A percentile compares a stretch with the other conserved stretches of the same genome.
These are phyloP conservation scores for Mobula birostris DNA, from an alignment of 2,113 vertebrate species.

Conservation along the genomic window DNA sequence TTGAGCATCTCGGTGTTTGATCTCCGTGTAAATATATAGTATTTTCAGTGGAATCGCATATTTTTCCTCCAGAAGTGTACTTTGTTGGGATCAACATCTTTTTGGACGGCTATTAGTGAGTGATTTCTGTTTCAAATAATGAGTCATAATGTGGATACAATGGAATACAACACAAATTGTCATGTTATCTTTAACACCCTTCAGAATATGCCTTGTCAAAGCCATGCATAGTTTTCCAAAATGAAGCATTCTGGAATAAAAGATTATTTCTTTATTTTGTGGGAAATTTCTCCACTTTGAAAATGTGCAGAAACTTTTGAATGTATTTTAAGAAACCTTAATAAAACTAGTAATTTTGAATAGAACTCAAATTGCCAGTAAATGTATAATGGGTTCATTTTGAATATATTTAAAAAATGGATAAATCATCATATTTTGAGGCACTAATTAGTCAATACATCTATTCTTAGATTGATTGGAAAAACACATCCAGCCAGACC, in stretches of 20 bases:
- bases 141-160: conserved; percentile 19
- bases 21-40: not conserved
- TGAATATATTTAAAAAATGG: not conserved
- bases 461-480: no score
- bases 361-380: not conserved
- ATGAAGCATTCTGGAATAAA: not conserved
- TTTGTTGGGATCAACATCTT: not conserved
- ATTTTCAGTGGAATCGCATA: not conserved
- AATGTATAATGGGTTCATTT: not conserved
- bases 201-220: conserved; percentile 20
- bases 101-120: not conserved
- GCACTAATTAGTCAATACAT: no score
- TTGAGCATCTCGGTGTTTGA: not conserved
- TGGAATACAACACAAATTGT: not conserved
- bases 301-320: conserved; percentile 19
- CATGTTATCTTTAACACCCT: conserved; percentile 7
- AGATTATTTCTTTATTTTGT: not conserved
- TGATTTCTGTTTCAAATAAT: not conserved
- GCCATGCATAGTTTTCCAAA: conserved; percentile 23
- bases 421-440: no score
- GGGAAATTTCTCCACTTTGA: not conserved
- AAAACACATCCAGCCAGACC: no score
- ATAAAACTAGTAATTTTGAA: conserved; percentile 20
- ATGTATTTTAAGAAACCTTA: conserved; percentile 30
- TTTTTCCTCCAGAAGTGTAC: conserved; percentile 1